Percentiles rank a stretch among this genome's conserved stretches.
Conservation (phyloP, 2,113 vertebrate genomes). For the Gymnocephalus cernua region DNA sequence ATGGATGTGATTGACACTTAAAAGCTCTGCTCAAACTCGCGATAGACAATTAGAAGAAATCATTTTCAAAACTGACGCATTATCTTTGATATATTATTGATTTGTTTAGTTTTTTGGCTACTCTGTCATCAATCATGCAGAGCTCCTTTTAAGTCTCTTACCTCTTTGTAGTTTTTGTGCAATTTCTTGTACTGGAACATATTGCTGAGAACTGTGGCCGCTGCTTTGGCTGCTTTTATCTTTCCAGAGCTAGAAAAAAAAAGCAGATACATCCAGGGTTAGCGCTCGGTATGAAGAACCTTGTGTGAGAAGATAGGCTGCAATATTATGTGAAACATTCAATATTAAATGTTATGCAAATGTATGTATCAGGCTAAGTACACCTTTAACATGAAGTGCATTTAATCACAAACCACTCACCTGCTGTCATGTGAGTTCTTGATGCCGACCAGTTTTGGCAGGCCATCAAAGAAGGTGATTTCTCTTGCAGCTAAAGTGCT, state of each 20-base stretch:
- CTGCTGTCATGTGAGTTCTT: constrained; percentile 85
- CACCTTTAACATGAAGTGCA: not conserved
- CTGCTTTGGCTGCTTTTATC: constrained; percentile 87
- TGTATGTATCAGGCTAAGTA: not conserved
- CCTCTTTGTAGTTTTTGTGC: constrained; percentile 89
- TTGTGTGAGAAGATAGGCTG: not conserved
- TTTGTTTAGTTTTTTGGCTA: no score
- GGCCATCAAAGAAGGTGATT: constrained; percentile 88
- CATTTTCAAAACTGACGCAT: not conserved
- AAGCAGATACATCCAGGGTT: constrained; percentile 24
- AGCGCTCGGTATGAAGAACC: not conserved
- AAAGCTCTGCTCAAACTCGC: not conserved
- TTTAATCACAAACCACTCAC: constrained; percentile 72
- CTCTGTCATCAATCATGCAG: not conserved
- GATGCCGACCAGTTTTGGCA: constrained; percentile 90
- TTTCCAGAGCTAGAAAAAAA: constrained; percentile 80
- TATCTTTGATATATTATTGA: not conserved
- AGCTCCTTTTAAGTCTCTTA: constrained; percentile 63
- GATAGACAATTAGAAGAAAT: not conserved
- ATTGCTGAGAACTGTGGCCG: constrained; percentile 91
- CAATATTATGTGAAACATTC: not conserved
- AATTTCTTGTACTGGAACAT: constrained; percentile 96
- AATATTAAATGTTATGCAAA: not conserved
- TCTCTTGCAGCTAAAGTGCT: constrained; percentile 89
- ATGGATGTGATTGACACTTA: not conserved